A percentile compares a stretch with the other conserved stretches of the same genome.
Evolutionary conservation across 1,140 invertebrate genomes (phyloP).

Genomic region (Lepidurus couesii): DNA sequence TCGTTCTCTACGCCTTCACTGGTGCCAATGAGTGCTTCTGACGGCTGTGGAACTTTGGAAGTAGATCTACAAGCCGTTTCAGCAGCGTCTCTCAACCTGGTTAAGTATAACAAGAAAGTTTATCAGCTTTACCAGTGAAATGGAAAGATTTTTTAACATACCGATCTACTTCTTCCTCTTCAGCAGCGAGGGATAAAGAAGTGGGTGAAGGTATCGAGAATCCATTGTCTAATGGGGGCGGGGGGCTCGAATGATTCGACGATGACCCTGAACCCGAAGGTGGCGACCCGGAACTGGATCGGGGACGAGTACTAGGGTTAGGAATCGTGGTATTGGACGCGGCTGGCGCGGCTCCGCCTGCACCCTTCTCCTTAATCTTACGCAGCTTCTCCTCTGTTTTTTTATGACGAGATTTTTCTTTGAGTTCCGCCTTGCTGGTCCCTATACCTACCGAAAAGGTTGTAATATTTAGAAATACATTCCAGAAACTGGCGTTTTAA

Average conservation of each 20-base stretch:
- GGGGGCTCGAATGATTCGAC: conserved; percentile 4
- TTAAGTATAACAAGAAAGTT: not conserved
- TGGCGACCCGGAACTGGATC: conserved; percentile 22
- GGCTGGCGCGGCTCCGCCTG: not conserved
- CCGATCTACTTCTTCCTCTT: conserved; percentile 29
- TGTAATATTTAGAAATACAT: not conserved
- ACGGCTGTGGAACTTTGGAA: not conserved
- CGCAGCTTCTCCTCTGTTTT: not conserved
- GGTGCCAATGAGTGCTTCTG: not conserved
- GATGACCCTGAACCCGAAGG: conserved; percentile 29
- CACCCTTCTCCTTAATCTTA: not conserved
- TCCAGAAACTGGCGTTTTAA: too few species aligned
- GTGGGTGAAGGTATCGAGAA: conserved; percentile 24
- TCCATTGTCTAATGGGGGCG: conserved; percentile 24
- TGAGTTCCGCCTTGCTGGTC: conserved; percentile 4
- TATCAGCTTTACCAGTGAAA: not conserved
- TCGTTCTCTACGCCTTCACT: not conserved
- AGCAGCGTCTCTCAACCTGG: conserved; percentile 31
- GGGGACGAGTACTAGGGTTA: conserved; percentile 6
- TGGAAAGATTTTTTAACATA: not conserved
- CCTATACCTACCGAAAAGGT: not conserved
- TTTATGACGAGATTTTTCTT: conserved; percentile 1
- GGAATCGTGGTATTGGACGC: conserved; percentile 16
- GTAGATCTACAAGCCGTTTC: conserved; percentile 6
- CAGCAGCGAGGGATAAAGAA: conserved; percentile 25